Evolutionary conservation across 2,797 vertebrate species (phyloP), one percentile per base, ranked within the genome.

Genomic region (Eospalax fontanierii): DNA sequence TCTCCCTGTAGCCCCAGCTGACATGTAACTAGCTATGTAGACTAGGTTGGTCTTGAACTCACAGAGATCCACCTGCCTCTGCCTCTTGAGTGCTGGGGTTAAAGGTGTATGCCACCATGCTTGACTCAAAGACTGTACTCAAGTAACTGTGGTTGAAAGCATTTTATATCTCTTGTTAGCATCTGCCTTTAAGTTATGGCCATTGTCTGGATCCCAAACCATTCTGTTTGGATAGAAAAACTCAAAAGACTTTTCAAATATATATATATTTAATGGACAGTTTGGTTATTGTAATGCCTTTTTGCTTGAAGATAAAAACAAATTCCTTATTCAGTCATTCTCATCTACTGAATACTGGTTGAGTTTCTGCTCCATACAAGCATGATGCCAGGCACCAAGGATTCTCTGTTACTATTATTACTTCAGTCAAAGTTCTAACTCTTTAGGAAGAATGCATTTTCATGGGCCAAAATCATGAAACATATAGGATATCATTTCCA

Each of bases 251-350:
- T n/a, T 90, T 93, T 91, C 26, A 1, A 68, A 81, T 85, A 22
- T 73, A 59, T 73, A 59, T 71, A 78, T 82, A 87, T 22, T 86
- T 91, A 89, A 76, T 61, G 30, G 15, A 54, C 4, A 70, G 18
- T 9, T 87, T 82, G 6, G 4, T 65, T 89, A 22, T 91, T 86
- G 70, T 22, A n/a, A 61, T 63, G 10, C 74, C 75, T 89, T 83
- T 89, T 94, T 54, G 3, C 33, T 50, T 87, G 85, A 89, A 93
- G 54, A 78, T 76, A 19, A 78, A 93, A 87, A 21, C 21, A 80
- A 28, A 46, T 4, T 73, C 9, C 30, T 91, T 57, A 30, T 75
- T 63, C 15, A 59, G 9, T 89, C 40, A 50, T 76, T 76, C 8
- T 75, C 38, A 74, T 50, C 63, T 94, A 35, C 40, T 90, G 40